A percentile compares a stretch with the other conserved stretches of the same genome.
Conservation (phyloP, 2,113 vertebrate species). For the Mellivora capensis region DNA sequence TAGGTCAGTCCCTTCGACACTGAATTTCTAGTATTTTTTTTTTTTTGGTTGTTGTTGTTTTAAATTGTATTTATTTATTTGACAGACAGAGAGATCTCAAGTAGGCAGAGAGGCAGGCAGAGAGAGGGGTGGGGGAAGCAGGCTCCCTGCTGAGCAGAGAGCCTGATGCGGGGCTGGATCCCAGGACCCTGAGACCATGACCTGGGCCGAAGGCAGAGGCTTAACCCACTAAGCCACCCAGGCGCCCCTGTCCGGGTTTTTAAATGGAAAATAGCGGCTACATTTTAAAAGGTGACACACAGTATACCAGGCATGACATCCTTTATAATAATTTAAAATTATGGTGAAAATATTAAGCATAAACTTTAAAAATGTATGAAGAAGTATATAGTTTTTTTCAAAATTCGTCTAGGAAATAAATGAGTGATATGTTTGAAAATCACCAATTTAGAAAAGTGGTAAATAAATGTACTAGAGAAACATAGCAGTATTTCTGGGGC, state of each 20-base stretch:
- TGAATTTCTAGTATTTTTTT: background rate
- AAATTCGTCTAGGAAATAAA: background rate
- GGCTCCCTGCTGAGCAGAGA: too few species aligned
- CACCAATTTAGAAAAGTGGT: background rate
- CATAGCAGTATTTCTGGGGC: background rate
- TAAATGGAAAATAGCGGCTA: background rate
- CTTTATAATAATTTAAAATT: background rate
- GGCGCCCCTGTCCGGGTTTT: background rate
- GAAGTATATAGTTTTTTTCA: background rate
- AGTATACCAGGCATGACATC: background rate
- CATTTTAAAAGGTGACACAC: background rate
- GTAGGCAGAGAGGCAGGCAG: too few species aligned
- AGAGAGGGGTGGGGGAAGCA: too few species aligned
- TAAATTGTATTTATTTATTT: too few species aligned
- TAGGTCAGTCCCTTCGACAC: background rate
- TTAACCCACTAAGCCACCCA: too few species aligned
- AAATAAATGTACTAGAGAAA: background rate
- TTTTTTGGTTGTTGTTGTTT: too few species aligned
- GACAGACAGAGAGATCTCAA: too few species aligned
- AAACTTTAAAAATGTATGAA: background rate
- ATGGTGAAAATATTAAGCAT: background rate
- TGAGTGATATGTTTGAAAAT: background rate
- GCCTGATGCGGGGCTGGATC: too few species aligned
- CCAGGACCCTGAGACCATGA: too few species aligned
- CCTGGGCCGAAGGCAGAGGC: too few species aligned